Evolutionary conservation across 2,797 vertebrate species (phyloP).

Genomic region (Eleutherodactylus coqui): DNA sequence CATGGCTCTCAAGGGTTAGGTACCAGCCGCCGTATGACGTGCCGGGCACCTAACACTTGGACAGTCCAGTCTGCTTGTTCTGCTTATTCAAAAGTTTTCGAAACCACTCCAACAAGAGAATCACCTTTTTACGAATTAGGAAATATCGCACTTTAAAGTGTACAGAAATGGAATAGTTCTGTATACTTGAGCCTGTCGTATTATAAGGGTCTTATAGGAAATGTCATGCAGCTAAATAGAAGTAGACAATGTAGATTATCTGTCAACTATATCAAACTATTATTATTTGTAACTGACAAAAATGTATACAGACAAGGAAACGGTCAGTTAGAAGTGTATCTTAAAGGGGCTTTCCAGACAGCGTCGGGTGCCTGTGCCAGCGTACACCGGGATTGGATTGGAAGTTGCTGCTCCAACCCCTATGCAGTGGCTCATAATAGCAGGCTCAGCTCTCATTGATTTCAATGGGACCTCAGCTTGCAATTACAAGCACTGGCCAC

Average conservation of each 20-base stretch:
- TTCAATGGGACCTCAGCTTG: too few species aligned
- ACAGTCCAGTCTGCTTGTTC: not conserved
- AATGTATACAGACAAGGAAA: not conserved
- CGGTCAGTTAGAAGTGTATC: not conserved
- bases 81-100: not conserved
- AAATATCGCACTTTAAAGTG: slow-evolving; percentile 30
- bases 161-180: not conserved
- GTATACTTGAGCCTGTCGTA: not conserved
- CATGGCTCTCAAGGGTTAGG: not conserved
- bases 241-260: not conserved
- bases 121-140: not conserved
- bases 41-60: not conserved
- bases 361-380: too few species aligned
- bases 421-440: too few species aligned
- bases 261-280: not conserved
- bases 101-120: not conserved
- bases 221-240: not conserved
- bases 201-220: not conserved
- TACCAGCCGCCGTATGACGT: not conserved
- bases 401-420: too few species aligned
- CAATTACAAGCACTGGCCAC: too few species aligned
- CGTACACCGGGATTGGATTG: too few species aligned
- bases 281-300: not conserved
- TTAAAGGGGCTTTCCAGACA: too few species aligned
- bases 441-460: too few species aligned